Evolutionary conservation across 2,888 invertebrate genomes (phyloP).

Genomic region (Anticlea derivata): DNA sequence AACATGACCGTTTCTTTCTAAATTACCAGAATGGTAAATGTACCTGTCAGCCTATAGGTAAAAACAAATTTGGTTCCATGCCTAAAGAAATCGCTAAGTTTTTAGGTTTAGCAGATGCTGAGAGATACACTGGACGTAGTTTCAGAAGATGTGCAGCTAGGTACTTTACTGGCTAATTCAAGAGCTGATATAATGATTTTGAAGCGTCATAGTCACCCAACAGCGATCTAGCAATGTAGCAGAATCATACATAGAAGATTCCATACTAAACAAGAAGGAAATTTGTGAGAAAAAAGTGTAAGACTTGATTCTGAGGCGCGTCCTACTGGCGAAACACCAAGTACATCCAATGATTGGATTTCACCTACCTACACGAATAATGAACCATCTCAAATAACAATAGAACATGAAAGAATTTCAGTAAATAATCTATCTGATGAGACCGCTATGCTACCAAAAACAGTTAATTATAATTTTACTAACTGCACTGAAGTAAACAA

Average conservation of each 20-base stretch:
- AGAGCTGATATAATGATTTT: not conserved
- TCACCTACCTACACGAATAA: too few relatives aligned
- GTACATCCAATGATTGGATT: too few relatives aligned
- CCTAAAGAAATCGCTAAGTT: slow-evolving; percentile 32
- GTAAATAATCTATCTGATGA: not conserved
- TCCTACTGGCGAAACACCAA: too few relatives aligned
- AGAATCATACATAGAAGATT: not conserved
- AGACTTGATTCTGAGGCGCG: too few relatives aligned
- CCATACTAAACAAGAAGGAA: too few relatives aligned
- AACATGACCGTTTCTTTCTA: slow-evolving; percentile 30
- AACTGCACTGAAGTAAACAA: not conserved
- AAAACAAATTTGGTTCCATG: slow-evolving; percentile 32
- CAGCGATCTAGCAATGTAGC: not conserved
- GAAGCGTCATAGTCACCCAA: not conserved
- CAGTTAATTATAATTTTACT: not conserved
- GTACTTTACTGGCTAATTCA: slow-evolving; percentile 6
- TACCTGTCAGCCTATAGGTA: slow-evolving; percentile 26
- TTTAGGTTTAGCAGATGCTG: slow-evolving; percentile 22
- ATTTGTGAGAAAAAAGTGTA: too few relatives aligned
- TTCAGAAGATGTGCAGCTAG: slow-evolving; percentile 24
- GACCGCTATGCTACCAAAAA: not conserved
- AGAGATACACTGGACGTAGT: slow-evolving; percentile 26
- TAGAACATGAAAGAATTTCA: not conserved
- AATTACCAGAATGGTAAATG: slow-evolving; percentile 32
- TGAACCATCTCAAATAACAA: too few relatives aligned